Conservation (phyloP, 2,888 invertebrate genomes). For the Lymantria monacha region DNA sequence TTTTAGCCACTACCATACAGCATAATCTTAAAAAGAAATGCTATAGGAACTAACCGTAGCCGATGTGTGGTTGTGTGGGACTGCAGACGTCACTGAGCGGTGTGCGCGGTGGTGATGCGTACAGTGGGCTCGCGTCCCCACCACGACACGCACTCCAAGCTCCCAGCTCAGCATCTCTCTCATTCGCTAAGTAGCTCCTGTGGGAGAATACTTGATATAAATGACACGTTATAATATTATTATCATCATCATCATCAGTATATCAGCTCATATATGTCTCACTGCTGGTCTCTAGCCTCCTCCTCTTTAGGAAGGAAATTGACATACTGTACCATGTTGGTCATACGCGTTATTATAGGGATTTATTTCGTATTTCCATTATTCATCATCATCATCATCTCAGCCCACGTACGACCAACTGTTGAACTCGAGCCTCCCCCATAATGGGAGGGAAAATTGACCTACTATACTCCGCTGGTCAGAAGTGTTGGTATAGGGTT, state of each 20-base stretch:
- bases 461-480: no score
- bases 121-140: slow-evolving; percentile 81
- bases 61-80: slow-evolving; percentile 58
- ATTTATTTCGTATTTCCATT: no score
- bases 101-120: slow-evolving; percentile 91
- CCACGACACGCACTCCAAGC: slow-evolving; percentile 43
- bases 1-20: no score
- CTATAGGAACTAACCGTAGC: not conserved
- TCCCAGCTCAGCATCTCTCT: slow-evolving; percentile 61
- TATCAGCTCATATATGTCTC: not conserved
- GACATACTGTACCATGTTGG: no score
- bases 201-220: slow-evolving; percentile 8
- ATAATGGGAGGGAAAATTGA: no score
- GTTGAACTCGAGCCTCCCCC: no score
- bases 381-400: no score
- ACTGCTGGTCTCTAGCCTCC: not conserved
- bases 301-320: no score
- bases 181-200: slow-evolving; percentile 69
- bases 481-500: no score
- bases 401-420: no score
- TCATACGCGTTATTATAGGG: no score
- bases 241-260: not conserved
- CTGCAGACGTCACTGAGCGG: slow-evolving; percentile 85
- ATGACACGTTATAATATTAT: not conserved
- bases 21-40: no score